Evolutionary conservation across 2,797 vertebrate species (phyloP).

Genomic region (Syngnathus rostellatus): DNA sequence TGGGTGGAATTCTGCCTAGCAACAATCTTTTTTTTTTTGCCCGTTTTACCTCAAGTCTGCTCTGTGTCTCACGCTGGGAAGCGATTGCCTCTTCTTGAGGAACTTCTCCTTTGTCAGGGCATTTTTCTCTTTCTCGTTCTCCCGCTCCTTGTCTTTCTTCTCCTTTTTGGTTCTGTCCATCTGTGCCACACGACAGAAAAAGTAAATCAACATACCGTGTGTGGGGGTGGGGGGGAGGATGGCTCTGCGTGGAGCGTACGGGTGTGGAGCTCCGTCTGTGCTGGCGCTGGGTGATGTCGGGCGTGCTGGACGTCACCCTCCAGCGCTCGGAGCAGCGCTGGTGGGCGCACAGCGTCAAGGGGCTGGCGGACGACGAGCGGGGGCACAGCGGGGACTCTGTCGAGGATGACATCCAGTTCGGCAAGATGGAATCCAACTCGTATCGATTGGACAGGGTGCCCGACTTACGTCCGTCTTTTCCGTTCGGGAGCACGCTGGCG

Average conservation of each 20-base stretch:
- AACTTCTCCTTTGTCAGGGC: conserved; percentile 81
- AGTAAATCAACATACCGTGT: neutral
- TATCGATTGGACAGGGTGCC: too few species aligned
- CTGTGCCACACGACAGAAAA: conserved; percentile 30
- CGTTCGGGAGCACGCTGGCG: conserved; percentile 79
- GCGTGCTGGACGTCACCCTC: conserved; percentile 77
- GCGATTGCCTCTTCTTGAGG: conserved; percentile 83
- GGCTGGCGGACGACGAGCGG: conserved; percentile 88
- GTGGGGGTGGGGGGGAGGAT: neutral
- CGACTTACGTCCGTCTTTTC: conserved; percentile 82
- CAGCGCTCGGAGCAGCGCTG: conserved; percentile 86
- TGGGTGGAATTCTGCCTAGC: too few species aligned
- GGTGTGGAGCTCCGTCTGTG: conserved; percentile 74
- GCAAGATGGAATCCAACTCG: too few species aligned
- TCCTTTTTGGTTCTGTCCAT: conserved; percentile 85
- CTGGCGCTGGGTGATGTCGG: conserved; percentile 73
- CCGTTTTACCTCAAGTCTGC: conserved; percentile 70
- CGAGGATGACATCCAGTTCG: neutral
- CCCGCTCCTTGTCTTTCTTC: conserved; percentile 92
- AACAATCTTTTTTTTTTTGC: neutral
- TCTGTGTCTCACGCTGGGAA: conserved; percentile 70
- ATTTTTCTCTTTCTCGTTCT: conserved; percentile 90
- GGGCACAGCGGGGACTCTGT: conserved; percentile 81
- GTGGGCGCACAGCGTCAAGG: conserved; percentile 78
- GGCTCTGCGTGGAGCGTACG: conserved; percentile 58